Percentiles rank a stretch among this genome's conserved stretches.
Conservation (phyloP, 35 echinoderm and acorn worm genomes). For the Heliocidaris tuberculata region DNA sequence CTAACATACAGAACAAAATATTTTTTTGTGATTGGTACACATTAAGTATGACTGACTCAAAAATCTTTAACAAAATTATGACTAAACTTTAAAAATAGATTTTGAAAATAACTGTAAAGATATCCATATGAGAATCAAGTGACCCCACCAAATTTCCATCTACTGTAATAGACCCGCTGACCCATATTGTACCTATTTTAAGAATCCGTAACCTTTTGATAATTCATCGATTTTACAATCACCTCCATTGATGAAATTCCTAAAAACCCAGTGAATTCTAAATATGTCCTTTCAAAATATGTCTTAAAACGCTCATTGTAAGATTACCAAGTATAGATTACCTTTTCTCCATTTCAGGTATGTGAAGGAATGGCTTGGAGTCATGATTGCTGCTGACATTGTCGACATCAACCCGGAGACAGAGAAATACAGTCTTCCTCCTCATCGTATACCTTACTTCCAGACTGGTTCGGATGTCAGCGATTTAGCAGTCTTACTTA, state of each 20-base stretch:
- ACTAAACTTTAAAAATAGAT: too few relatives aligned
- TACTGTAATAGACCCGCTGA: too few relatives aligned
- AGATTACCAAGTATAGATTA: neutral
- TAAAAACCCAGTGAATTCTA: neutral
- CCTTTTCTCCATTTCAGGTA: conserved; percentile 37
- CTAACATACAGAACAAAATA: too few relatives aligned
- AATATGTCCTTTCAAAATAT: too few relatives aligned
- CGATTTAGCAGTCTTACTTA: neutral
- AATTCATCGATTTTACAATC: too few relatives aligned
- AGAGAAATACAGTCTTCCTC: conserved; percentile 40
- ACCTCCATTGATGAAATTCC: neutral
- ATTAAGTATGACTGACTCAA: too few relatives aligned
- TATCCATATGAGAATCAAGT: neutral
- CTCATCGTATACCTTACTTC: conserved; percentile 11
- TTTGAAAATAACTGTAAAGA: too few relatives aligned
- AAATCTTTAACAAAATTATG: too few relatives aligned
- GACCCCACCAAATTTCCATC: neutral
- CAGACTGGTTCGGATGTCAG: neutral
- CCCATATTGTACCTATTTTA: too few relatives aligned
- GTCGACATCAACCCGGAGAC: conserved; percentile 53
- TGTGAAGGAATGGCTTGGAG: conserved; percentile 62
- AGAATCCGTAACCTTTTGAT: too few relatives aligned
- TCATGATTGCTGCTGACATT: conserved; percentile 38
- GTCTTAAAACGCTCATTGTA: neutral
- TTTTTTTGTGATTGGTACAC: too few relatives aligned